Percentiles rank a stretch among this genome's conserved stretches.
phyloP scores from a whole-genome alignment of 2,113 vertebrate species.

The Oncorhynchus clarkii region DNA sequence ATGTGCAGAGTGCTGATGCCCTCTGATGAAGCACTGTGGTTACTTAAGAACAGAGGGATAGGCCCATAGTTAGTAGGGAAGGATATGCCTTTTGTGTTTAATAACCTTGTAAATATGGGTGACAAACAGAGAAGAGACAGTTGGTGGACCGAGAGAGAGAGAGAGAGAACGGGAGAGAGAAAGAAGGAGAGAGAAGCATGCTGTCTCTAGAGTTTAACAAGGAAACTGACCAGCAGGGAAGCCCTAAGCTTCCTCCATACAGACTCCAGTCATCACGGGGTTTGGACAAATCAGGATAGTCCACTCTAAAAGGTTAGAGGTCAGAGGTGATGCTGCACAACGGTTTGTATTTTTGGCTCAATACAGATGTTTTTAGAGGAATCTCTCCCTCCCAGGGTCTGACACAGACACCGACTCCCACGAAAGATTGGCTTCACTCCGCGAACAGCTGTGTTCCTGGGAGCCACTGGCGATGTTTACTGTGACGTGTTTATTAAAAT shows the following conservation, averaged over 20 bases:
- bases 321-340: not conserved
- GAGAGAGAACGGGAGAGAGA: not conserved
- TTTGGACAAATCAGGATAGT: conserved; percentile 1
- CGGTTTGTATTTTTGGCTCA: not conserved
- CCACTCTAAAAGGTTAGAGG: not conserved
- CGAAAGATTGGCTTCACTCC: not conserved
- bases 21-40: not conserved
- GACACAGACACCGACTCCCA: not conserved
- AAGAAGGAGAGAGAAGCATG: conserved; percentile 1
- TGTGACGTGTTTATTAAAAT: not conserved
- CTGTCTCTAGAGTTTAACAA: not conserved
- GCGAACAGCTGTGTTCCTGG: not conserved
- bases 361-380: not conserved
- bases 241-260: not conserved
- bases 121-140: not conserved
- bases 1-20: not conserved
- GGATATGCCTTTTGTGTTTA: not conserved
- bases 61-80: not conserved
- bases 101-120: not conserved
- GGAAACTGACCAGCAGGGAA: not conserved
- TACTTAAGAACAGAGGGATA: not conserved
- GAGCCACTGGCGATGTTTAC: not conserved
- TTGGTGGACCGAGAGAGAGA: not conserved
- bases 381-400: not conserved
- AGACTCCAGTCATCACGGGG: not conserved